phyloP scores from a whole-genome alignment of 2,797 vertebrate genomes.

The Typhlichthys subterraneus region DNA sequence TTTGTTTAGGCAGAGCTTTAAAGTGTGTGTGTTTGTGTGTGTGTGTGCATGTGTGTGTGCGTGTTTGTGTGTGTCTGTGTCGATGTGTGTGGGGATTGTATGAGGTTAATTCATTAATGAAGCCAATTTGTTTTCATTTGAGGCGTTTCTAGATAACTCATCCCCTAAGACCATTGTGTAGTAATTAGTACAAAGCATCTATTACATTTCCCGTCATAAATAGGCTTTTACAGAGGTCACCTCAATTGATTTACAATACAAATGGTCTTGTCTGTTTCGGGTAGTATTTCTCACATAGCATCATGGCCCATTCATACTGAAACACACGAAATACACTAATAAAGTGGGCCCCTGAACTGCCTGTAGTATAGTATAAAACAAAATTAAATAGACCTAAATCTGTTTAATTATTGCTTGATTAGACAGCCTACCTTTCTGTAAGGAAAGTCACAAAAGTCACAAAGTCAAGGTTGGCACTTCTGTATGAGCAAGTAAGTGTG shows the following conservation, averaged over 20 bases:
- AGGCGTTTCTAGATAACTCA: slow-evolving; percentile 1
- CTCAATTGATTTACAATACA: neutral
- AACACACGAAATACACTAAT: too few relatives aligned
- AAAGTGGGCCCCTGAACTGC: too few relatives aligned
- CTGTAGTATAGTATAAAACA: too few relatives aligned
- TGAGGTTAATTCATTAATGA: slow-evolving; percentile 12
- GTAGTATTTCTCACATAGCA: too few relatives aligned
- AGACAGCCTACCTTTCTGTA: too few relatives aligned
- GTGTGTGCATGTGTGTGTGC: slow-evolving; percentile 7
- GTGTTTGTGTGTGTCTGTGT: neutral
- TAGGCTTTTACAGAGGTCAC: neutral
- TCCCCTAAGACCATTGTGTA: slow-evolving; percentile 6
- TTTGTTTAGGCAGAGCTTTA: slow-evolving; percentile 16
- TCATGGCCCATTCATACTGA: too few relatives aligned
- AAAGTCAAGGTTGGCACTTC: too few relatives aligned
- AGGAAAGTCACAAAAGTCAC: too few relatives aligned
- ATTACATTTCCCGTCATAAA: slow-evolving; percentile 2
- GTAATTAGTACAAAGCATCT: slow-evolving; percentile 10
- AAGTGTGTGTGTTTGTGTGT: slow-evolving; percentile 2
- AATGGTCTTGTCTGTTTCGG: neutral
- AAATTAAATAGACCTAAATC: too few relatives aligned
- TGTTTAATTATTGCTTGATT: too few relatives aligned
- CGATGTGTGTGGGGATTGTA: slow-evolving; percentile 19
- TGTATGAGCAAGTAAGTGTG: too few relatives aligned
- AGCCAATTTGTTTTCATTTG: slow-evolving; percentile 9